Evolutionary conservation across 2,797 vertebrate genomes (phyloP).

Genomic region (Heterohyrax brucei): DNA sequence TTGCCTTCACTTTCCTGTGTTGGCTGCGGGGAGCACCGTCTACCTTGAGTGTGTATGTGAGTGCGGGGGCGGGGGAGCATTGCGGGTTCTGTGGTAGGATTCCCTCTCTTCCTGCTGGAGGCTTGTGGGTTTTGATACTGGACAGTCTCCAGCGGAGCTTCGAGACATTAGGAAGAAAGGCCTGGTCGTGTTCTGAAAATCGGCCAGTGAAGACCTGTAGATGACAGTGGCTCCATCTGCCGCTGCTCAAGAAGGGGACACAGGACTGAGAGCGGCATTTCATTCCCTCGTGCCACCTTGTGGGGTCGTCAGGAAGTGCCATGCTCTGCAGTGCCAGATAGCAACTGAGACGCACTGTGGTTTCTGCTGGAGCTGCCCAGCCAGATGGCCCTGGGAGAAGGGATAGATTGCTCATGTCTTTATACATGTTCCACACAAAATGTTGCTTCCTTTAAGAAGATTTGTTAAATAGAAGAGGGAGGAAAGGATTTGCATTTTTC

Average conservation of each 20-base stretch:
- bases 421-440: not conserved
- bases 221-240: too few relatives aligned
- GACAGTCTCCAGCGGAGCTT: too few relatives aligned
- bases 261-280: not conserved
- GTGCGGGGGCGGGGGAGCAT: too few relatives aligned
- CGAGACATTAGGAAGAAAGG: too few relatives aligned
- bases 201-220: too few relatives aligned
- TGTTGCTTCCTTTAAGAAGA: not conserved
- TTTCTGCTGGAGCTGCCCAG: not conserved
- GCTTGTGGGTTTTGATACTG: too few relatives aligned
- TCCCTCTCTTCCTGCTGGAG: too few relatives aligned
- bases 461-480: conserved; percentile 1
- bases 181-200: too few relatives aligned
- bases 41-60: not conserved
- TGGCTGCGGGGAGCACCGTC: not conserved
- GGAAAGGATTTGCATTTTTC: not conserved
- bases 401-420: not conserved
- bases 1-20: not conserved
- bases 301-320: not conserved
- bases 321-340: too few relatives aligned
- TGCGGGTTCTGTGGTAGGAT: too few relatives aligned
- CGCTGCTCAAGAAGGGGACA: not conserved
- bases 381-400: not conserved
- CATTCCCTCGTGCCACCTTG: not conserved
- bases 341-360: not conserved